phyloP scores from a whole-genome alignment of 2,797 vertebrate species.

The Lates japonicus region DNA sequence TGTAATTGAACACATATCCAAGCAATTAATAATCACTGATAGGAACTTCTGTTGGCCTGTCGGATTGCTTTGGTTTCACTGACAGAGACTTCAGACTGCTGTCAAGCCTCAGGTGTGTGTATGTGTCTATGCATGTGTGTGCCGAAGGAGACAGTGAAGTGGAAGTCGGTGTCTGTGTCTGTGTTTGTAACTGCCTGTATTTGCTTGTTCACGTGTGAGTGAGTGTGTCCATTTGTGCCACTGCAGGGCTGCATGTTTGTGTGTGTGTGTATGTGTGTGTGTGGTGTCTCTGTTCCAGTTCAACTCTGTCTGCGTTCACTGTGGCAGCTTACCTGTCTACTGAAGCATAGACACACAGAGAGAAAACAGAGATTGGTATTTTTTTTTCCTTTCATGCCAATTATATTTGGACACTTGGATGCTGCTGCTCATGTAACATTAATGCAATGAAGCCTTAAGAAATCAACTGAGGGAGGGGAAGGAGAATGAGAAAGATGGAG shows the following conservation, averaged over 20 bases:
- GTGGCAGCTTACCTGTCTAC: slow-evolving; percentile 39
- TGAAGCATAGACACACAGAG: slow-evolving; percentile 32
- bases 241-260: not conserved
- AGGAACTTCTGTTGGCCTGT: not conserved
- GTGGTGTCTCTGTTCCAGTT: slow-evolving; percentile 31
- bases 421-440: slow-evolving; percentile 1
- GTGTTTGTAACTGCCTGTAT: slow-evolving; percentile 31
- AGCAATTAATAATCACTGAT: slow-evolving; percentile 15
- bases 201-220: slow-evolving; percentile 44
- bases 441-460: slow-evolving; percentile 2
- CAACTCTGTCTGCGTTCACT: slow-evolving; percentile 19
- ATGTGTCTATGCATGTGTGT: not conserved
- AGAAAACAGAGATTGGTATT: slow-evolving; percentile 26
- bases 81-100: slow-evolving; percentile 1
- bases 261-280: slow-evolving; percentile 6
- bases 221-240: slow-evolving; percentile 41
- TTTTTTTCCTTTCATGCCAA: not conserved
- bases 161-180: slow-evolving; percentile 26
- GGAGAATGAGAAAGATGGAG: not conserved
- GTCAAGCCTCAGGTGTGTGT: not conserved
- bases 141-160: not conserved
- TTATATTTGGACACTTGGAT: slow-evolving; percentile 23
- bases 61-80: not conserved
- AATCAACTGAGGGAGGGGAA: not conserved
- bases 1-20: slow-evolving; percentile 24